Evolutionary conservation across 2,113 vertebrate species (phyloP), one percentile per base, ranked within the genome.

Genomic region (Galbula dea): DNA sequence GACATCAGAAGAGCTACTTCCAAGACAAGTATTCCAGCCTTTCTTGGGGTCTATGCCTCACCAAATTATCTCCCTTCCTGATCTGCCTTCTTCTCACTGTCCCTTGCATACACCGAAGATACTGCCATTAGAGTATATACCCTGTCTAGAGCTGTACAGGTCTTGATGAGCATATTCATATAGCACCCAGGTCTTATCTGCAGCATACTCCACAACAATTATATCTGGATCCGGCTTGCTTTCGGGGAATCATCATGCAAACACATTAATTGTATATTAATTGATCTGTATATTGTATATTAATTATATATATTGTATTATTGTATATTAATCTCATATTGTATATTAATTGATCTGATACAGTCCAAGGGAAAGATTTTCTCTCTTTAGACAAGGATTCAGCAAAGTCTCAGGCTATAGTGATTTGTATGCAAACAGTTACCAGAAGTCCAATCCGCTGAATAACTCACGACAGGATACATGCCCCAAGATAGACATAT

Each of bases 401-500:
- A 58, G 32, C 27, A 32, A 65, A 78, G 11, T 57, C 48, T 84
- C 49, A 68, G 45, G 27, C 58, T 72, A 23, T 13, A 75, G 57
- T 29, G 51, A 73, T 69, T 93, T 91, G 36, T 43, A 80, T 51
- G 55, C 51, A 94, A 90, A 85, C 77, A 89, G 34, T 49, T 85
- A 91, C 26, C 54, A 66, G 26, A 84, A 93, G 29, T 80, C 59
- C 32, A 58, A 73, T 73, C 59, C 66, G 67, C 71, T 91, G 61
- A 88, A 83, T 73, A 91, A 73, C 78, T 94, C 69, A 80, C 88
- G 63, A 22, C 37, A 71, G 72, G 32, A 45, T 80, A 37, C 20
- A 5, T 76, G 87, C 67, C 85, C 89, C 66, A n/a, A 91, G 83
- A 88, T 43, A 96, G 72, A 71, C 90, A 91, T 85, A 88, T 58